Conservation (phyloP, 1,140 invertebrate genomes). For the Arctopsyche grandis region DNA sequence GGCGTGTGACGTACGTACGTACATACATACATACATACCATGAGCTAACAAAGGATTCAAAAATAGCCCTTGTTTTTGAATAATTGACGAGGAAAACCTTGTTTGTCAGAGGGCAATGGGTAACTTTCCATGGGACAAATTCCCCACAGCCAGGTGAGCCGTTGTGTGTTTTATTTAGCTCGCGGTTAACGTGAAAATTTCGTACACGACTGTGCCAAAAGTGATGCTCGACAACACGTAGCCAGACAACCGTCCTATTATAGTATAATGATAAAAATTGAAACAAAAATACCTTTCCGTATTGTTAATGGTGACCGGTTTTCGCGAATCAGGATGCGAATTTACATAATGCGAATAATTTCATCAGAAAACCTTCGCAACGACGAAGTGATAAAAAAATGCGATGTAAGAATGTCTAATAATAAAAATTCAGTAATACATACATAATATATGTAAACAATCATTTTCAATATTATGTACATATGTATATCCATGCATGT, state of each 20-base stretch:
- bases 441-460: too few relatives aligned
- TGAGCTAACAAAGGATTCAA: conserved; percentile 43
- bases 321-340: conserved; percentile 6
- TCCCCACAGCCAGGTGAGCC: conserved; percentile 2
- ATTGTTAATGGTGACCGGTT: conserved; percentile 13
- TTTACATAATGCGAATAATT: not conserved
- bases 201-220: too few relatives aligned
- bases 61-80: conserved; percentile 43
- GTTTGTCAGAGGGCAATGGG: conserved; percentile 37
- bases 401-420: too few relatives aligned
- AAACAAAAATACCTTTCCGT: too few relatives aligned
- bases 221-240: too few relatives aligned
- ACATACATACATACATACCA: not conserved
- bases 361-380: too few relatives aligned
- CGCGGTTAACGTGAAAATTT: conserved; percentile 44
- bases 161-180: conserved; percentile 34
- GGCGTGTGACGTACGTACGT: not conserved
- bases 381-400: too few relatives aligned
- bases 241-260: too few relatives aligned
- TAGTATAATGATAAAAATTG: too few relatives aligned
- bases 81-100: conserved; percentile 46
- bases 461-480: too few relatives aligned
- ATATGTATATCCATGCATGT: too few relatives aligned
- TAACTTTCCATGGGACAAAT: conserved; percentile 31
- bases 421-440: too few relatives aligned